Percentiles rank a stretch among this genome's conserved stretches.
Evolutionary conservation across 2,113 vertebrate genomes (phyloP).

Genomic region (Lagopus leucura): DNA sequence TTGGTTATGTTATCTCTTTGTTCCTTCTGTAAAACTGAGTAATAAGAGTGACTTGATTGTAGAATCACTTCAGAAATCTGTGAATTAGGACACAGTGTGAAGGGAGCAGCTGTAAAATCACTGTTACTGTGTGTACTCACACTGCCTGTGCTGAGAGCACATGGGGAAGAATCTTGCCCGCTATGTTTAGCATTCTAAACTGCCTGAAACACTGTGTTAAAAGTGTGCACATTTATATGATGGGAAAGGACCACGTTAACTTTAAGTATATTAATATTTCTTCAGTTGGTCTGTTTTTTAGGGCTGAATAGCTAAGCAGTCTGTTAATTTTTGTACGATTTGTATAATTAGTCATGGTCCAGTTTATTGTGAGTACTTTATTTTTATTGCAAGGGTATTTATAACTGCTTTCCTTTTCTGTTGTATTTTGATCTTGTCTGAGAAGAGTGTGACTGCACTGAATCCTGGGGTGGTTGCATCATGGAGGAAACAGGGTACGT

Average conservation of each 20-base stretch:
- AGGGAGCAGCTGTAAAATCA: background rate
- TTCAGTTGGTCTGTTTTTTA: background rate
- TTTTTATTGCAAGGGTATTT: slow-evolving; percentile 34
- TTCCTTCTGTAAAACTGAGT: background rate
- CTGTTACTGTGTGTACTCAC: background rate
- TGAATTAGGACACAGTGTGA: background rate
- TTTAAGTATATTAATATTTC: background rate
- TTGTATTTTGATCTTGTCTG: slow-evolving; percentile 60
- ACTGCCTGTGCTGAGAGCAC: background rate
- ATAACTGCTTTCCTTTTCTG: slow-evolving; percentile 52
- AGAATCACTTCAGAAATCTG: background rate
- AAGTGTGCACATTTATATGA: background rate
- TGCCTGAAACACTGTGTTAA: background rate
- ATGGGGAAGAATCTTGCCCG: background rate
- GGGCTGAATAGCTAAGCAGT: background rate
- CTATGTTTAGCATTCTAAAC: background rate
- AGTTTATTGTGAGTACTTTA: background rate
- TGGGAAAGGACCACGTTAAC: background rate
- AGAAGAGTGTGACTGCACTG: slow-evolving; percentile 92
- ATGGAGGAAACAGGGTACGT: slow-evolving; percentile 96
- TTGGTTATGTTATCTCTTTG: background rate
- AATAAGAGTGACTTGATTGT: background rate
- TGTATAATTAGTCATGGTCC: background rate
- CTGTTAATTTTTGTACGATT: background rate
- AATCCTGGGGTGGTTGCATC: slow-evolving; percentile 91